A percentile compares a stretch with the other conserved stretches of the same genome.
phyloP scores from a whole-genome alignment of 2,888 invertebrate species.

The Sabellastarte sp. region DNA sequence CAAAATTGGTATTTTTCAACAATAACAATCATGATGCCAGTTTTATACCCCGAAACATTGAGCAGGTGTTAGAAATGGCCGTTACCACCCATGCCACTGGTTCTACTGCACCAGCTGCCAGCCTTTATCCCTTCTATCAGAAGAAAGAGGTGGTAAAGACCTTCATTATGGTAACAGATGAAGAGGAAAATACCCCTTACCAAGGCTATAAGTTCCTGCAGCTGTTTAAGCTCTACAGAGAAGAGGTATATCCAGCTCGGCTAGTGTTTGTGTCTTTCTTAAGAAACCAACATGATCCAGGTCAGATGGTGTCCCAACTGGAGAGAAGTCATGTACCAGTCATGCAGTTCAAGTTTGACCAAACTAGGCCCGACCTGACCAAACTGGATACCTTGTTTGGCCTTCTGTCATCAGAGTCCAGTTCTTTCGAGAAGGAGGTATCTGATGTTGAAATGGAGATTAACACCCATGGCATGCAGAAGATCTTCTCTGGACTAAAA shows the following conservation, averaged over 20 bases:
- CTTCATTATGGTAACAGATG: constrained; percentile 59
- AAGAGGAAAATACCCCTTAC: constrained; percentile 50
- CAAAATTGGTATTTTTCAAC: constrained; percentile 57
- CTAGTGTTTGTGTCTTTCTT: constrained; percentile 59
- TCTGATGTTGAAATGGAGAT: constrained; percentile 9
- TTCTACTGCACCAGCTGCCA: constrained; percentile 53
- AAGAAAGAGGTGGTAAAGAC: constrained; percentile 54
- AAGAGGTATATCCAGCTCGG: constrained; percentile 54
- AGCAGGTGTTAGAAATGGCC: constrained; percentile 53
- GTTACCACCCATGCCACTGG: constrained; percentile 42
- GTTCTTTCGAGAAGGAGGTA: constrained; percentile 34
- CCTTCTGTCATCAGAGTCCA: constrained; percentile 44
- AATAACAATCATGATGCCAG: constrained; percentile 40
- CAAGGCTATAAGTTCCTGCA: constrained; percentile 36
- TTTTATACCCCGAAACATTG: constrained; percentile 48
- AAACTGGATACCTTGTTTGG: constrained; percentile 58
- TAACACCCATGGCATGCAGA: constrained; percentile 7
- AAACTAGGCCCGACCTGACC: constrained; percentile 51
- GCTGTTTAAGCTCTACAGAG: constrained; percentile 51
- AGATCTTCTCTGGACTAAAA: constrained; percentile 4
- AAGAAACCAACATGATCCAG: constrained; percentile 42
- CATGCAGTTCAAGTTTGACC: constrained; percentile 49
- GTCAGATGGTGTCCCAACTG: constrained; percentile 49
- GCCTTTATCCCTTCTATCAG: constrained; percentile 53
- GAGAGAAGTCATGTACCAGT: constrained; percentile 30